These are phyloP conservation scores for Baryphthengus martii DNA, from an alignment of 2,113 vertebrate species.

Conservation along the genomic window DNA sequence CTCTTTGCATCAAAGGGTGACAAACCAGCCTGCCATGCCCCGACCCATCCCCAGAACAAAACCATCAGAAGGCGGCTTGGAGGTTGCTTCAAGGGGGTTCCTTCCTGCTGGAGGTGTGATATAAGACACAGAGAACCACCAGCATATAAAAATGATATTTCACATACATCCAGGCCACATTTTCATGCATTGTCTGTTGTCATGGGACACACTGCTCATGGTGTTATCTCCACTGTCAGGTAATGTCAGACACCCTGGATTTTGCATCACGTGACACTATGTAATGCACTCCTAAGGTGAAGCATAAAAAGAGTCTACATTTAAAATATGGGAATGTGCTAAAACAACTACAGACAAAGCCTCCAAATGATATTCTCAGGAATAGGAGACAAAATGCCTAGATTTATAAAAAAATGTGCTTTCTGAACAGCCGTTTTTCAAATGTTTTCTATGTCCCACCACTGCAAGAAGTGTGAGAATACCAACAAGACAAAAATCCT, in stretches of 20 bases:
- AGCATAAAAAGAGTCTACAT: background rate
- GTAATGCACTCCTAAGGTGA: background rate
- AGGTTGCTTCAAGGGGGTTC: background rate
- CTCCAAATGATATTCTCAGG: background rate
- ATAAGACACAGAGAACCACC: fast-evolving
- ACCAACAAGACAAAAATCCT: background rate
- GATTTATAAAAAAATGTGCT: background rate
- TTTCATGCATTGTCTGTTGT: background rate
- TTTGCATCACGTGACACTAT: background rate
- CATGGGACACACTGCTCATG: background rate
- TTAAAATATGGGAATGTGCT: background rate
- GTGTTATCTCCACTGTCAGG: background rate
- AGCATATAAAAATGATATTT: background rate
- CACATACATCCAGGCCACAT: background rate
- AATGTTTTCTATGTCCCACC: background rate
- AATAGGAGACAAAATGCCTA: background rate
- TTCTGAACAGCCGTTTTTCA: background rate
- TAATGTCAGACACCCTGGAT: background rate
- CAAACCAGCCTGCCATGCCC: background rate
- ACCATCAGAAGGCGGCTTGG: background rate
- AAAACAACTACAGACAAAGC: background rate
- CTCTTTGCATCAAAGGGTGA: background rate
- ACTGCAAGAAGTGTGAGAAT: background rate
- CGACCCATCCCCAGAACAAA: background rate
- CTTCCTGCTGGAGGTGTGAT: background rate